Conservation (phyloP, 1,140 invertebrate species). For the Heterodera schachtii region DNA sequence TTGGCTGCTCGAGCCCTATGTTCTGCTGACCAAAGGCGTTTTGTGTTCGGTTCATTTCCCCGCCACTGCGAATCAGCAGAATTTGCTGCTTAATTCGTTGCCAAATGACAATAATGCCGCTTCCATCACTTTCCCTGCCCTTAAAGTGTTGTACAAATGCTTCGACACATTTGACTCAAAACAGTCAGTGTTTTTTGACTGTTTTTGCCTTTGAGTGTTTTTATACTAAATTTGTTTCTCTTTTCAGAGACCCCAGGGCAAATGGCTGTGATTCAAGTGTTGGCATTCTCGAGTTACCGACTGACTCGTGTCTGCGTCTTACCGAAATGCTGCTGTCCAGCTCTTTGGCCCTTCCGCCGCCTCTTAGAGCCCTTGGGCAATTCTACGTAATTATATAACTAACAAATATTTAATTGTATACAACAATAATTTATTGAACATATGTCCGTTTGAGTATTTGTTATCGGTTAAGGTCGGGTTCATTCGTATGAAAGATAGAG, state of each 20-base stretch:
- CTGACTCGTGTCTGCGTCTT: constrained; percentile 42
- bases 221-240: too few species aligned
- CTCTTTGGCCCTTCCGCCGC: constrained; percentile 45
- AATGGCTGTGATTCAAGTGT: constrained; percentile 59
- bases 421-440: too few species aligned
- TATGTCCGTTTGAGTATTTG: too few species aligned
- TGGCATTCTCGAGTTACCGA: constrained; percentile 52
- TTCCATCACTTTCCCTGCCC: constrained; percentile 47
- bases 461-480: constrained; percentile 41
- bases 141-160: constrained; percentile 57
- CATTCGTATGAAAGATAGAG: constrained; percentile 32
- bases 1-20: constrained; percentile 59
- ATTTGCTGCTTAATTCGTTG: not conserved
- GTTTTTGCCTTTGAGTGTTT: not conserved
- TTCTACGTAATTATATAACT: constrained; percentile 49
- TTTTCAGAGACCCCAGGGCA: constrained; percentile 53
- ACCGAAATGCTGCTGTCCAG: constrained; percentile 47
- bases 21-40: constrained; percentile 48
- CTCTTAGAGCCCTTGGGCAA: constrained; percentile 53
- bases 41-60: constrained; percentile 20
- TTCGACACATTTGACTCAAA: constrained; percentile 46
- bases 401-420: not conserved
- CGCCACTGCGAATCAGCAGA: not conserved
- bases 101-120: not conserved
- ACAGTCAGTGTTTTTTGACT: constrained; percentile 42